phyloP scores from a whole-genome alignment of 30 jellyfish, hydroid and myxozoan species.

The Hydra vulgaris region DNA sequence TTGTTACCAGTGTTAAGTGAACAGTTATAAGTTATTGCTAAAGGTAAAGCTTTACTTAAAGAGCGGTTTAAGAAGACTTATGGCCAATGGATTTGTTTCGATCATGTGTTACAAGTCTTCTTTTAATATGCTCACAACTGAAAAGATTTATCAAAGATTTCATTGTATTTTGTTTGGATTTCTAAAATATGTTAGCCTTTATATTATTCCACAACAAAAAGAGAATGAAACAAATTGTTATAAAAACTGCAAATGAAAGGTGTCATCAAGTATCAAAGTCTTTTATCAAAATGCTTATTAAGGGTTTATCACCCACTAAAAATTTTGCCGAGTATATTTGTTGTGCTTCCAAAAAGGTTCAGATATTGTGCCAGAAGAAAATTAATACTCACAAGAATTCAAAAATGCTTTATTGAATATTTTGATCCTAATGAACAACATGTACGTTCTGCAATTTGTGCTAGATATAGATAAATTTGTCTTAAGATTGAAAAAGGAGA shows the following conservation, averaged over 20 bases:
- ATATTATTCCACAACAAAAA: too few relatives aligned
- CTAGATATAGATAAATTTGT: not conserved
- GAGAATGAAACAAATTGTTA: too few relatives aligned
- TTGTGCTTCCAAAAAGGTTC: not conserved
- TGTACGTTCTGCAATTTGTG: not conserved
- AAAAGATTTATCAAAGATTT: too few relatives aligned
- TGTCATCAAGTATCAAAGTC: not conserved
- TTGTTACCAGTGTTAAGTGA: too few relatives aligned
- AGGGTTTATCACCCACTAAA: not conserved
- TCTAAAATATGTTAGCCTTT: too few relatives aligned
- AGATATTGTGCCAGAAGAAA: not conserved
- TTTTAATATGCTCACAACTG: too few relatives aligned
- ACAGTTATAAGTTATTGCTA: too few relatives aligned
- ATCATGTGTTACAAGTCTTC: too few relatives aligned
- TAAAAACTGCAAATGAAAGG: not conserved
- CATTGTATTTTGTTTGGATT: too few relatives aligned
- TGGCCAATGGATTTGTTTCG: too few relatives aligned
- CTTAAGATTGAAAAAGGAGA: not conserved
- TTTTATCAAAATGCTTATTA: not conserved
- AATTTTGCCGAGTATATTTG: not conserved
- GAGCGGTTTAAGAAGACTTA: too few relatives aligned
- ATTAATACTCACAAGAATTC: not conserved
- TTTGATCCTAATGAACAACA: not conserved
- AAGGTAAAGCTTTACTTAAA: too few relatives aligned
- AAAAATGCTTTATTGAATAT: not conserved